These are phyloP conservation scores for Halcyon malimbica DNA, from an alignment of 2,113 vertebrate genomes.

Conservation along the genomic window DNA sequence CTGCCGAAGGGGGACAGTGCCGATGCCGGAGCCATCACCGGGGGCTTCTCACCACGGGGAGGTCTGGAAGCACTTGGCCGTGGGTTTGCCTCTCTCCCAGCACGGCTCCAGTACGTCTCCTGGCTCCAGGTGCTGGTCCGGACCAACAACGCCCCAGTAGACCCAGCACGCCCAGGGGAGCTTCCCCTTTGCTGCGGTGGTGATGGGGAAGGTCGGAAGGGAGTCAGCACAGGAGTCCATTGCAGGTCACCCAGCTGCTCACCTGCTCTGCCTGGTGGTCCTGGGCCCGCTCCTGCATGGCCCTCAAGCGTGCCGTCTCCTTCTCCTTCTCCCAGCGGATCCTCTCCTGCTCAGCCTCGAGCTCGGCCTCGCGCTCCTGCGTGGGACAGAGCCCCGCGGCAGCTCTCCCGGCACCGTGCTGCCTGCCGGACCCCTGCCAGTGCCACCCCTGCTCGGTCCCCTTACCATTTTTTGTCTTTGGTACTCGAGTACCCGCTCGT, in stretches of 20 bases:
- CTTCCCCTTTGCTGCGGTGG: too few species aligned
- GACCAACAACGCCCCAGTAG: accelerated
- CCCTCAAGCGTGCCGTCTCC: constrained; percentile 80
- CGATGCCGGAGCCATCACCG: accelerated
- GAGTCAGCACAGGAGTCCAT: background rate
- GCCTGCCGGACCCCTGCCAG: accelerated
- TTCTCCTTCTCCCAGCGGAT: constrained; percentile 86
- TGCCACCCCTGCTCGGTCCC: accelerated
- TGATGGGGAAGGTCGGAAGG: background rate
- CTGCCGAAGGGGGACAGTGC: constrained; percentile 38
- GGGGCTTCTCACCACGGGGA: background rate
- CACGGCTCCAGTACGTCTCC: too few species aligned
- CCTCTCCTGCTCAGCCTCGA: constrained; percentile 83
- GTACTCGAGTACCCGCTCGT: constrained; percentile 80
- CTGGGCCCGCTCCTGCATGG: constrained; percentile 81
- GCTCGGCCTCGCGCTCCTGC: constrained; percentile 83
- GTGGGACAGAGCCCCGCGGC: background rate
- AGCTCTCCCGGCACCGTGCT: background rate
- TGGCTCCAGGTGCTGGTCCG: background rate
- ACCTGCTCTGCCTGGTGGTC: constrained; percentile 89
- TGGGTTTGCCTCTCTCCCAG: background rate
- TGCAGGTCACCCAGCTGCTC: accelerated
- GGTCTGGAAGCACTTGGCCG: accelerated
- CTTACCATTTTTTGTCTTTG: constrained; percentile 81
- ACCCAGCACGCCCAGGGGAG: too few species aligned